These are phyloP conservation scores for Acanthisitta chloris DNA, from an alignment of 2,113 vertebrate genomes.

Conservation along the genomic window DNA sequence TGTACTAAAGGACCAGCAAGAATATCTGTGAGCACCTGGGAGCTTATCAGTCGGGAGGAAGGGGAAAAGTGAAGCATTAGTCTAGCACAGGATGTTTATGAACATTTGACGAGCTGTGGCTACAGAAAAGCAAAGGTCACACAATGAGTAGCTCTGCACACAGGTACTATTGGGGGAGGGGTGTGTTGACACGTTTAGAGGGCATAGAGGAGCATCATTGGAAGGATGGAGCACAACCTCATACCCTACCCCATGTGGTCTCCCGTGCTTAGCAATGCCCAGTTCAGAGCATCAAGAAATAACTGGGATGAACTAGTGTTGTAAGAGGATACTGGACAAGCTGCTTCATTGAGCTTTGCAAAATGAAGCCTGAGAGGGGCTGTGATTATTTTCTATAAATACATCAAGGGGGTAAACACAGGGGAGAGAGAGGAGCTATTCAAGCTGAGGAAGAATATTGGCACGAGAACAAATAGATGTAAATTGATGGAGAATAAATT, in stretches of 20 bases:
- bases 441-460: slow-evolving; percentile 34
- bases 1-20: not conserved
- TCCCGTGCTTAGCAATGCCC: not conserved
- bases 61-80: not conserved
- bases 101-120: not conserved
- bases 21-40: not conserved
- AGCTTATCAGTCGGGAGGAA: not conserved
- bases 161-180: not conserved
- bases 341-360: not conserved
- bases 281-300: not conserved
- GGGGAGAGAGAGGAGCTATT: slow-evolving; percentile 37
- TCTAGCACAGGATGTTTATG: not conserved
- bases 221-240: not conserved
- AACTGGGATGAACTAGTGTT: not conserved
- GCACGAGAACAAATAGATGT: slow-evolving; percentile 51
- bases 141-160: not conserved
- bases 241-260: accelerated
- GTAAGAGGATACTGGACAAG: not conserved
- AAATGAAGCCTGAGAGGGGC: slow-evolving; percentile 18
- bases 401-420: slow-evolving; percentile 56
- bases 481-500: slow-evolving; percentile 32
- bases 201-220: not conserved
- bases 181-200: not conserved
- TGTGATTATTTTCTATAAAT: slow-evolving; percentile 55
- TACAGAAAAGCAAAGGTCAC: not conserved